These are phyloP conservation scores for Lepus americanus DNA, from an alignment of 2,113 vertebrate genomes.

Conservation along the genomic window DNA sequence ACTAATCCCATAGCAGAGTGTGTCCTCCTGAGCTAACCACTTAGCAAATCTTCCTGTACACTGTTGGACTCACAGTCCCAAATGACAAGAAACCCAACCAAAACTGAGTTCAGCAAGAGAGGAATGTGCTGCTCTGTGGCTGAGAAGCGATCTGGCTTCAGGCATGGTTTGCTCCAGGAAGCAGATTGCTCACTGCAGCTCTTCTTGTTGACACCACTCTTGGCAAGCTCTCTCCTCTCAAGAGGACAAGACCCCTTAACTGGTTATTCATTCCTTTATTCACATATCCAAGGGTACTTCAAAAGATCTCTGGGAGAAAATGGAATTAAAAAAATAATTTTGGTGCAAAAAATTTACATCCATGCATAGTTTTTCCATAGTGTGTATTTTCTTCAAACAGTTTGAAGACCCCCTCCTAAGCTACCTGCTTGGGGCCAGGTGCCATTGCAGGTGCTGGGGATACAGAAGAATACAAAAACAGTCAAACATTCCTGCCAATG, in stretches of 20 bases:
- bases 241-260: background rate
- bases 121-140: background rate
- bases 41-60: background rate
- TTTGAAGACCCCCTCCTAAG: background rate
- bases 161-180: background rate
- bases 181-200: background rate
- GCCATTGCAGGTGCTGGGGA: background rate
- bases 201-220: background rate
- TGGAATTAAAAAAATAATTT: too few relatives aligned
- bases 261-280: background rate
- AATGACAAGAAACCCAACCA: background rate
- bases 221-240: background rate
- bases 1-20: background rate
- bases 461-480: background rate
- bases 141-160: background rate
- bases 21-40: background rate
- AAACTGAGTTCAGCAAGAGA: background rate
- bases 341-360: too few relatives aligned
- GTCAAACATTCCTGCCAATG: background rate
- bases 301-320: too few relatives aligned
- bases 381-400: too few relatives aligned
- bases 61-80: background rate
- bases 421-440: background rate
- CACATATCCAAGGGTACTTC: background rate
- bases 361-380: too few relatives aligned